These are phyloP conservation scores for Folsomia candida DNA, from an alignment of 2,888 invertebrate species.

Conservation along the genomic window DNA sequence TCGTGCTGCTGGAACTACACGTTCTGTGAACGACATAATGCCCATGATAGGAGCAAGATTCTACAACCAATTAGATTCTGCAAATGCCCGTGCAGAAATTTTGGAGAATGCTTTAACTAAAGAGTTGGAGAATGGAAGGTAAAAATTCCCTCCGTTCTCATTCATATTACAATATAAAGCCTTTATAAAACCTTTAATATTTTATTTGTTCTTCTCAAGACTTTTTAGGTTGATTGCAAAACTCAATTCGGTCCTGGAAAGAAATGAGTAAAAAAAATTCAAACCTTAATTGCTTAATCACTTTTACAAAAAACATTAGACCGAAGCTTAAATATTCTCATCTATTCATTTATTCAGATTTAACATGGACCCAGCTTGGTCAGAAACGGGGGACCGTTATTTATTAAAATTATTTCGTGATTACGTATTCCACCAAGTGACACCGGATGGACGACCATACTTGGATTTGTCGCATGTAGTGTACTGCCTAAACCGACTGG, in stretches of 20 bases:
- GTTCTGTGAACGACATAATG: conserved; percentile 93
- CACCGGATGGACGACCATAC: conserved; percentile 90
- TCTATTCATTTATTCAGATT: conserved; percentile 63
- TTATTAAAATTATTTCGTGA: conserved; percentile 97
- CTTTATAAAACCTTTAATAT: too few species aligned
- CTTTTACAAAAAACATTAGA: conserved; percentile 12
- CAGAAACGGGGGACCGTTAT: conserved; percentile 97
- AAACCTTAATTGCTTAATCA: conserved; percentile 48
- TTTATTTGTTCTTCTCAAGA: too few species aligned
- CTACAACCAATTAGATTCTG: conserved; percentile 89
- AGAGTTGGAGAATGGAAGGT: conserved; percentile 92
- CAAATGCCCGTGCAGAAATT: conserved; percentile 81
- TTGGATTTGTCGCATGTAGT: conserved; percentile 93
- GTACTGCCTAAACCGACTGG: conserved; percentile 88
- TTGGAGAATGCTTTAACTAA: conserved; percentile 86
- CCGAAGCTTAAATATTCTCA: background rate
- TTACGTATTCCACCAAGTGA: conserved; percentile 93
- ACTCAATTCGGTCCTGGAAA: conserved; percentile 88
- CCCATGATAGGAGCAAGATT: conserved; percentile 98
- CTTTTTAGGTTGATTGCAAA: conserved; percentile 87
- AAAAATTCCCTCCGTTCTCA: too few species aligned
- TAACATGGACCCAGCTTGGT: conserved; percentile 90
- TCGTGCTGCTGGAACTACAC: conserved; percentile 53
- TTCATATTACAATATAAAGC: too few species aligned
- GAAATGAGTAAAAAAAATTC: conserved; percentile 80